Evolutionary conservation across 2,888 invertebrate species (phyloP).

Genomic region (Eupithecia subumbrata): DNA sequence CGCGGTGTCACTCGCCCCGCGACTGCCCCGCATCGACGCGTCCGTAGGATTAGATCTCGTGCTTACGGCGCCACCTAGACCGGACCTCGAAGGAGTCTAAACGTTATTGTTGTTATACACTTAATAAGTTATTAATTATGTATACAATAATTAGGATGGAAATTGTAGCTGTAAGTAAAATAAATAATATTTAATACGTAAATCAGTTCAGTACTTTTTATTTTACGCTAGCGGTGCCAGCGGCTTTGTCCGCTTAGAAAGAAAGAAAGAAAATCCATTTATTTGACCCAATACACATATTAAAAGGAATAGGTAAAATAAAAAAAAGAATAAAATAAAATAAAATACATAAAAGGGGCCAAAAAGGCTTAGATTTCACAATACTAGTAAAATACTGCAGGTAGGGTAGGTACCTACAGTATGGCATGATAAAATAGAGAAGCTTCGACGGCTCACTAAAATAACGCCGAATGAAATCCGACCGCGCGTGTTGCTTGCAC

Average conservation of each 20-base stretch:
- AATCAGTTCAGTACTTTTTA: background rate
- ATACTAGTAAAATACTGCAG: background rate
- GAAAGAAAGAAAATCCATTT: too few species aligned
- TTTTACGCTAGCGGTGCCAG: background rate
- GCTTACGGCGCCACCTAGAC: constrained; percentile 73
- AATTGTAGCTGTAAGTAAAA: background rate
- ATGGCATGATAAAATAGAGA: too few species aligned
- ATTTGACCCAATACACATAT: too few species aligned
- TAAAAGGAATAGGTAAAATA: too few species aligned
- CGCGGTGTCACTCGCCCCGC: constrained; percentile 48
- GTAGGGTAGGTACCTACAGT: too few species aligned
- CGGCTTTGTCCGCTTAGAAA: too few species aligned
- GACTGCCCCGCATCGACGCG: constrained; percentile 44
- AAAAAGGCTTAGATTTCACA: background rate
- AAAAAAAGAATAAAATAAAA: too few species aligned
- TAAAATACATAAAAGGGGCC: too few species aligned
- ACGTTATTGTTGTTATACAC: background rate
- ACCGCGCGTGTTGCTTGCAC: too few species aligned
- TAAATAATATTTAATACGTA: background rate
- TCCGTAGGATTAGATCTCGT: constrained; percentile 56
- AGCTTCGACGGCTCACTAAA: too few species aligned
- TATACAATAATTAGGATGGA: background rate
- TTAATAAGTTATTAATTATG: background rate
- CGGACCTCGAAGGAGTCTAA: constrained; percentile 70
- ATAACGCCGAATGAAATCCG: too few species aligned